These are phyloP conservation scores for Eristalinus sepulchralis DNA, from an alignment of 2,888 invertebrate species.

Conservation along the genomic window DNA sequence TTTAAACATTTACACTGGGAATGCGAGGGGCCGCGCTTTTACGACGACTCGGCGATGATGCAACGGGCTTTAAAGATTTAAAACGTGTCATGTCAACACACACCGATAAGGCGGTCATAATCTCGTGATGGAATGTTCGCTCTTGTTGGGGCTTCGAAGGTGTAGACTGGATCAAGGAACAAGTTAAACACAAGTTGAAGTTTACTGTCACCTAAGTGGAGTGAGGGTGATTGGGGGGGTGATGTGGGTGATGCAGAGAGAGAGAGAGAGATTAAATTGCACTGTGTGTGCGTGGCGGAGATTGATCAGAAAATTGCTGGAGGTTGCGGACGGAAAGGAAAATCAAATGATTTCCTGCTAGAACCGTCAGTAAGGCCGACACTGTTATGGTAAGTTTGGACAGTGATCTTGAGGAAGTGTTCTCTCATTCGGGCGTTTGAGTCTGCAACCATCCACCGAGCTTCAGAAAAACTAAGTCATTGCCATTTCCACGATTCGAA, in stretches of 20 bases:
- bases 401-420: too few species aligned
- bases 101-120: slow-evolving; percentile 25
- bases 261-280: background rate
- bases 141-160: background rate
- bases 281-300: background rate
- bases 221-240: background rate
- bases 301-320: background rate
- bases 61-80: slow-evolving; percentile 54
- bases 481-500: too few species aligned
- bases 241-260: background rate
- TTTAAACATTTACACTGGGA: slow-evolving; percentile 52
- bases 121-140: slow-evolving; percentile 37
- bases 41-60: slow-evolving; percentile 31
- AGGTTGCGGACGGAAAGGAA: background rate
- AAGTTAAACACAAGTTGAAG: slow-evolving; percentile 1
- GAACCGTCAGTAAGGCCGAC: too few species aligned
- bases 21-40: background rate
- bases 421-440: too few species aligned
- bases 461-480: too few species aligned
- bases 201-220: background rate
- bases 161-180: slow-evolving; percentile 7
- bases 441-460: too few species aligned
- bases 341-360: background rate
- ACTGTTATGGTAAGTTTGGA: too few species aligned
- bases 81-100: slow-evolving; percentile 27